Evolutionary conservation across 1,140 invertebrate genomes (phyloP), one percentile per base, ranked within the genome.

Genomic region (Ceratosolen solmsi): DNA sequence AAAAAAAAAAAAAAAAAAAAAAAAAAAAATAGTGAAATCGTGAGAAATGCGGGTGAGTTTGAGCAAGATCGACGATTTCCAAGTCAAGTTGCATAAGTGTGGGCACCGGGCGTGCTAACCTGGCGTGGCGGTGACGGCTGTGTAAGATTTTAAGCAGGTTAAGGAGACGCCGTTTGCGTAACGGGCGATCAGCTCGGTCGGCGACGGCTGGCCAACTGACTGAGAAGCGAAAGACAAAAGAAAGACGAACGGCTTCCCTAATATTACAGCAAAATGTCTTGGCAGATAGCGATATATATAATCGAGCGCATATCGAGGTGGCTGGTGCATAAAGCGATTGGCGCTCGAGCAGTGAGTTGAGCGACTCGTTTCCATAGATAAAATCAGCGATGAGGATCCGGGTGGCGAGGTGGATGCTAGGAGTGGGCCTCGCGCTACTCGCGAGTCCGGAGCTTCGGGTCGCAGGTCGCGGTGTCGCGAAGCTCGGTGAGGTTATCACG

Each of bases 111-210:
- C 83, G 82, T 86, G 84, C 70, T 82, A 86, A 80, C 78, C 86
- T 72, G 82, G 54, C 82, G 84, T 77, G 46, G 79, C 68, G 70
- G 73, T 81, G 73, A 49, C 82, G 27, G 56, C 33, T 65, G 20
- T 77, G 49, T 58, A 72, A 11, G 82, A 79, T 86, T 86, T 87
- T 87, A 89, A 89, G 85, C 87, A 87, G 89, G 88, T 90, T 89
- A 89, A 90, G 88, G 89, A 89, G 87, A 90, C 86, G 77, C 75
- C 65, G 82, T 85, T 90, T 89, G 89, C 88, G 88, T 84, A 89
- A 90, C 85, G 84, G 82, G 82, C 74, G 82, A 86, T 85, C 60
- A 54, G 27, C 54, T 25, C 74, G 27, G 58, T 36, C 65, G 82
- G 51, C 72, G 25, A 72, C 41, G 74, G 38, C 75, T 49, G 60